Percentiles rank a stretch among this genome's conserved stretches.
phyloP scores from a whole-genome alignment of 2,888 invertebrate genomes.

The Oscheius myriophilus region DNA sequence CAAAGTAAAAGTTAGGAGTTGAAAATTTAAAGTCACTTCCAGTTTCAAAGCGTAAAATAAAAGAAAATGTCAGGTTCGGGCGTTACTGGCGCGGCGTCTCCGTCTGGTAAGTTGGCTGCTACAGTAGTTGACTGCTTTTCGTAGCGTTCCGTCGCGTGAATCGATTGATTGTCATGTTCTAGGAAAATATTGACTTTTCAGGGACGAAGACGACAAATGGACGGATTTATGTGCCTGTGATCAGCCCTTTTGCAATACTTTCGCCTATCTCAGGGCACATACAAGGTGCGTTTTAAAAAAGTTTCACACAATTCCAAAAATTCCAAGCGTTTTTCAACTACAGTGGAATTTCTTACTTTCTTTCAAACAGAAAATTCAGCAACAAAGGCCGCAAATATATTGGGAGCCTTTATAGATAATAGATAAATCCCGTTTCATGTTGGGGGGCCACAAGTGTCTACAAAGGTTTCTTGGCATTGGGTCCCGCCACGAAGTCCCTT shows the following conservation, averaged over 20 bases:
- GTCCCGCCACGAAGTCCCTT: too few species aligned
- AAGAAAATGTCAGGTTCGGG: constrained; percentile 5
- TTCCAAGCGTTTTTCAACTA: not conserved
- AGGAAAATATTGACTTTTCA: constrained; percentile 28
- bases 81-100: constrained; percentile 25
- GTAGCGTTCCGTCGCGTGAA: not conserved
- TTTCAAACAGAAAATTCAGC: too few species aligned
- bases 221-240: constrained; percentile 69
- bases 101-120: constrained; percentile 19
- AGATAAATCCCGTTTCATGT: too few species aligned
- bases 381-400: too few species aligned
- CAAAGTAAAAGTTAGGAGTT: too few species aligned
- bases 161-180: not conserved
- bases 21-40: too few species aligned
- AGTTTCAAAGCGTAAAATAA: too few species aligned
- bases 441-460: too few species aligned
- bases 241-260: constrained; percentile 68
- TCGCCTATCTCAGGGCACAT: constrained; percentile 63
- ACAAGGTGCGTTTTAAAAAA: constrained; percentile 40
- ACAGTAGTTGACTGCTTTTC: constrained; percentile 8
- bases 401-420: too few species aligned
- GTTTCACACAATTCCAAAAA: not conserved
- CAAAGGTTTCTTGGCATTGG: too few species aligned
- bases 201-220: constrained; percentile 62
- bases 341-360: not conserved